Evolutionary conservation across 1,140 invertebrate genomes (phyloP).

Genomic region (Drosophila mauritiana): DNA sequence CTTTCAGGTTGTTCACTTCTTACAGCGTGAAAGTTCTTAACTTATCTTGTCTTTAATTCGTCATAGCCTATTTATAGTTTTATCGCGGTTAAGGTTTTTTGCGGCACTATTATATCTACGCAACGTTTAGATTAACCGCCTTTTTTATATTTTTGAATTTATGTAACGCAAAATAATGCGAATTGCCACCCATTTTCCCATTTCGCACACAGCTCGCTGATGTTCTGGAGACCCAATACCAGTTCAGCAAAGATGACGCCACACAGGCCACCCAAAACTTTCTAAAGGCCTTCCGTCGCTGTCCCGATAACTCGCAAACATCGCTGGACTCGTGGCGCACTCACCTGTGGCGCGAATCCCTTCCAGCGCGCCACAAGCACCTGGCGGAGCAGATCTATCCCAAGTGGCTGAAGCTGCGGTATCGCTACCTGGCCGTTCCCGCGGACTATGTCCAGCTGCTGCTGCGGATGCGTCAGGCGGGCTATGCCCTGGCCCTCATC

Average conservation of each 20-base stretch:
- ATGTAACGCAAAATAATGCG: too few relatives aligned
- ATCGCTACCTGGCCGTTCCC: slow-evolving; percentile 88
- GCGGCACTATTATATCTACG: not conserved
- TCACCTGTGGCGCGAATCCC: slow-evolving; percentile 90
- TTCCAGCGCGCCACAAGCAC: slow-evolving; percentile 90
- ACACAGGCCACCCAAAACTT: slow-evolving; percentile 87
- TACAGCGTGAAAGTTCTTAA: not conserved
- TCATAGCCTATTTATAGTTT: not conserved
- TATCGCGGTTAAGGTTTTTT: not conserved
- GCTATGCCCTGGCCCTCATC: slow-evolving; percentile 91
- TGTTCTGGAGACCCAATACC: slow-evolving; percentile 88
- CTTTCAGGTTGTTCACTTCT: too few relatives aligned
- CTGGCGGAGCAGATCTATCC: slow-evolving; percentile 89
- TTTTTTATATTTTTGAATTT: not conserved
- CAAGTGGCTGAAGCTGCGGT: slow-evolving; percentile 91
- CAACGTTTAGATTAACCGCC: not conserved
- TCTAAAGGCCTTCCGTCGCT: slow-evolving; percentile 90
- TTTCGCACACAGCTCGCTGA: slow-evolving; percentile 87
- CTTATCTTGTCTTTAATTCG: not conserved
- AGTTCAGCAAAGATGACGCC: slow-evolving; percentile 87
- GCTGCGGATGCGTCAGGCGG: slow-evolving; percentile 86
- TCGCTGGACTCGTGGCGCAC: slow-evolving; percentile 90
- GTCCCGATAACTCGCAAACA: slow-evolving; percentile 90
- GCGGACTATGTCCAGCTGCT: slow-evolving; percentile 89
- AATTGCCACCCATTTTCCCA: not conserved